Evolutionary conservation across 2,797 vertebrate genomes (phyloP).

Genomic region (Nothura maculosa): DNA sequence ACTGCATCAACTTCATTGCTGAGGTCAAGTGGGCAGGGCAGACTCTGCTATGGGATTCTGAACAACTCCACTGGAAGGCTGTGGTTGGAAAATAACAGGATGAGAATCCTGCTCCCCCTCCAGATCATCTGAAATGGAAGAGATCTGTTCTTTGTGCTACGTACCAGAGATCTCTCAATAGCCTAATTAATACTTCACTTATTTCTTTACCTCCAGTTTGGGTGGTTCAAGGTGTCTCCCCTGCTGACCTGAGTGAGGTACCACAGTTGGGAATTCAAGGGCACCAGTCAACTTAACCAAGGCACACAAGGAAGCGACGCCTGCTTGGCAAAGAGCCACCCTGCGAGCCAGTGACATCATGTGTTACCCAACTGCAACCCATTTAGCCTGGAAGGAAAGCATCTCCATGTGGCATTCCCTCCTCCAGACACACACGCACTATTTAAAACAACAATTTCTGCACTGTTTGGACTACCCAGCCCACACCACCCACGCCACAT

Average conservation of each 20-base stretch:
- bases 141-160: background rate
- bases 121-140: background rate
- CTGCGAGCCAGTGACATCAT: background rate
- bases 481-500: background rate
- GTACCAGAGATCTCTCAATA: background rate
- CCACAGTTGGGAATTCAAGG: background rate
- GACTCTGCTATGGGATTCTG: background rate
- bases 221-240: background rate
- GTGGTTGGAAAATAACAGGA: background rate
- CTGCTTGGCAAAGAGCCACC: background rate
- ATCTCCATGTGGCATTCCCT: background rate
- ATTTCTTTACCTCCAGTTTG: background rate
- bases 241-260: background rate
- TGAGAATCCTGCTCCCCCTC: background rate
- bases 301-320: background rate
- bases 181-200: background rate
- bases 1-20: background rate
- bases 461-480: background rate
- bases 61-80: background rate
- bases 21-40: conserved; percentile 41
- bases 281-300: background rate
- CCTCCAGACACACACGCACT: background rate
- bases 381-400: background rate
- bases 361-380: background rate
- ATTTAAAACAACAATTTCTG: background rate